phyloP scores from a whole-genome alignment of 1,140 invertebrate species.

The Copidosoma floridanum region DNA sequence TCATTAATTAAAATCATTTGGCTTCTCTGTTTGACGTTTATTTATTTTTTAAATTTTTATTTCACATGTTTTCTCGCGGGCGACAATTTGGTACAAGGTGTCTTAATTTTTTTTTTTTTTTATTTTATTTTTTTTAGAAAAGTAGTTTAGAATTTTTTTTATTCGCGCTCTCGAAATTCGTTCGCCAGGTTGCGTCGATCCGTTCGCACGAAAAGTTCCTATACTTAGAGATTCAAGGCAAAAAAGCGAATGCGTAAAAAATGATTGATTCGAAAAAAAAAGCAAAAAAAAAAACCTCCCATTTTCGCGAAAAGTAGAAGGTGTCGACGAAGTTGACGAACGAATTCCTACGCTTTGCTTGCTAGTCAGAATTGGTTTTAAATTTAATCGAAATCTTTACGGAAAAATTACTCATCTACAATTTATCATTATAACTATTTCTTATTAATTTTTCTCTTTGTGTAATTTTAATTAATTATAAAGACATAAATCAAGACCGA shows the following conservation, averaged over 20 bases:
- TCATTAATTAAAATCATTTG: conserved; percentile 46
- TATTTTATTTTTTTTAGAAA: conserved; percentile 2
- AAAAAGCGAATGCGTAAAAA: neutral
- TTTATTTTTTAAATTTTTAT: conserved; percentile 32
- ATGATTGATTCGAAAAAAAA: neutral
- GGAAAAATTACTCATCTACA: conserved; percentile 35
- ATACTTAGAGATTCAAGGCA: neutral
- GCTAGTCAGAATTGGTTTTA: conserved; percentile 56
- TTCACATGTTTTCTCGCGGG: conserved; percentile 31
- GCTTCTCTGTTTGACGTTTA: conserved; percentile 34
- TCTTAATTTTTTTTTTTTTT: conserved; percentile 2
- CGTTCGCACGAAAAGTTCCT: conserved; percentile 7
- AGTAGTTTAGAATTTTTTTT: conserved; percentile 19
- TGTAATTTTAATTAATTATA: conserved; percentile 1
- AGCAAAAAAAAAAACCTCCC: neutral
- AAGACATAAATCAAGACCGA: conserved; percentile 21
- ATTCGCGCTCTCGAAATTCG: conserved; percentile 19
- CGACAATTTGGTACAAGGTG: conserved; percentile 34
- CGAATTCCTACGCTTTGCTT: conserved; percentile 48
- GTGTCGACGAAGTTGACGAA: conserved; percentile 22
- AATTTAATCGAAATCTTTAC: no score
- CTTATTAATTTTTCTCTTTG: conserved; percentile 28
- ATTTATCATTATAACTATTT: no score
- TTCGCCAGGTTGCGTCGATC: conserved; percentile 6
- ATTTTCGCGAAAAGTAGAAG: no score